A percentile compares a stretch with the other conserved stretches of the same genome.
These are phyloP conservation scores for Zaprionus taronus DNA, from an alignment of 1,140 invertebrate species.

Conservation along the genomic window DNA sequence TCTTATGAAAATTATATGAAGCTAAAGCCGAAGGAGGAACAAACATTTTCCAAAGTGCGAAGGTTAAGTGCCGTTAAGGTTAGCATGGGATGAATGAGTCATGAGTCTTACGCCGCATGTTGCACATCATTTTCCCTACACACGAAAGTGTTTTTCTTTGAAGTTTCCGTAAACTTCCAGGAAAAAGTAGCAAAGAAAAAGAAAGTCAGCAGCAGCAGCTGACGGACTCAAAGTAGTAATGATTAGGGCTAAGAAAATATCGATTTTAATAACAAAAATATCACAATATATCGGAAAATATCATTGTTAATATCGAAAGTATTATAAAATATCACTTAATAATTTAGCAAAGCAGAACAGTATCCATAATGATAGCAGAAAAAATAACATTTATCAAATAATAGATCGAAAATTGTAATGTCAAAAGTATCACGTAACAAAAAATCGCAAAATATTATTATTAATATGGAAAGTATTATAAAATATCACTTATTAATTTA, in stretches of 20 bases:
- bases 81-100: conserved; percentile 52
- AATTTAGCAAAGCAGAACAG: too few species aligned
- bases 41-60: conserved; percentile 50
- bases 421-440: too few species aligned
- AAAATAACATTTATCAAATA: too few species aligned
- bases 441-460: neutral
- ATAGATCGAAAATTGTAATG: too few species aligned
- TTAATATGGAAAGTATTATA: too few species aligned
- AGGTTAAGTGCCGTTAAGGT: conserved; percentile 72
- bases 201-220: neutral
- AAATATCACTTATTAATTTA: too few species aligned
- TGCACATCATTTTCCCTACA: conserved; percentile 56
- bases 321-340: too few species aligned
- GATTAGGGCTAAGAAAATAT: neutral
- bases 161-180: conserved; percentile 24
- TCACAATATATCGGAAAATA: neutral
- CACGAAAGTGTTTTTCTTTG: conserved; percentile 26
- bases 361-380: too few species aligned
- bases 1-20: conserved; percentile 75
- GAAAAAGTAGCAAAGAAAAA: neutral
- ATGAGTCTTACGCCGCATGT: conserved; percentile 50
- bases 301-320: too few species aligned
- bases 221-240: too few species aligned
- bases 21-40: conserved; percentile 40
- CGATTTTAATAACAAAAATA: neutral